Percentiles rank a stretch among this genome's conserved stretches.
Conservation (phyloP, 2,888 invertebrate genomes). For the Amiota minor region DNA sequence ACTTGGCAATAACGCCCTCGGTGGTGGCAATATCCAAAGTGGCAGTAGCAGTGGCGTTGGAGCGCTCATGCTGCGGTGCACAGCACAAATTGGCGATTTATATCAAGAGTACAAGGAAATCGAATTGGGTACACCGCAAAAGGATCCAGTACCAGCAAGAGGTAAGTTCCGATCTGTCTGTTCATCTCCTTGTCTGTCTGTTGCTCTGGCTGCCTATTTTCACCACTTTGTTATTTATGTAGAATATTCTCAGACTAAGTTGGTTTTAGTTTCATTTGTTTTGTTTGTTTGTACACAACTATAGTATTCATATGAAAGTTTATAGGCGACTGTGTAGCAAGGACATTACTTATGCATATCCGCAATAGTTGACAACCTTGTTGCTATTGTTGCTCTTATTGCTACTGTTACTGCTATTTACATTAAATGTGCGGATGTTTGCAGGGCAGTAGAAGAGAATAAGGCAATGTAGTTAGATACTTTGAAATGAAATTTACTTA, state of each 20-base stretch:
- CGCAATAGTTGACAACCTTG: not conserved
- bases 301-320: not conserved
- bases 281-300: not conserved
- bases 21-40: conserved; percentile 44
- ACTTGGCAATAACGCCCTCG: conserved; percentile 29
- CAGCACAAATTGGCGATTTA: conserved; percentile 80
- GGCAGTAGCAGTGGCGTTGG: conserved; percentile 47
- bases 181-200: not conserved
- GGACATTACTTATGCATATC: conserved; percentile 19
- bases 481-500: too few relatives aligned
- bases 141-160: conserved; percentile 85
- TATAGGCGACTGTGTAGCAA: not conserved
- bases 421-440: not conserved
- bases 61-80: conserved; percentile 81
- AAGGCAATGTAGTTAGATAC: too few relatives aligned
- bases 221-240: too few relatives aligned
- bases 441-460: too few relatives aligned
- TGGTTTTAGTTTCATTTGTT: not conserved
- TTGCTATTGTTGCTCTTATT: not conserved
- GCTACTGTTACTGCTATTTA: not conserved
- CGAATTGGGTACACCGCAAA: conserved; percentile 80
- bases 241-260: too few relatives aligned
- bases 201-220: too few relatives aligned
- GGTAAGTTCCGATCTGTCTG: conserved; percentile 75
- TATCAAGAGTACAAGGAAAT: conserved; percentile 81